phyloP scores from a whole-genome alignment of 2,888 invertebrate species.

The Apotomis turbidana region DNA sequence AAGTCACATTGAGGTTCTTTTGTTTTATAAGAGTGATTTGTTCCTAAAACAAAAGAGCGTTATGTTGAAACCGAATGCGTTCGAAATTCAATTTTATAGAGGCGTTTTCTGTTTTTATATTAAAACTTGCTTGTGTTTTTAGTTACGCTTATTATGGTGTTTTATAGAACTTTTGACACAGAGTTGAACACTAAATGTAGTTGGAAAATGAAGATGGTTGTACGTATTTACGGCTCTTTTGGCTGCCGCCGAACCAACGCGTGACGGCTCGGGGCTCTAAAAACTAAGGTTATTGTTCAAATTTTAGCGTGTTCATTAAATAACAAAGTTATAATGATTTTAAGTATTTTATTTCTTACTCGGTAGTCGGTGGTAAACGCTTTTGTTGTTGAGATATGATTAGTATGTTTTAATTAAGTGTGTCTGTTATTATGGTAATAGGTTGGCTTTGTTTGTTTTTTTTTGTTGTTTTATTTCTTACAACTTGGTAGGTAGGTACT shows the following conservation, averaged over 20 bases:
- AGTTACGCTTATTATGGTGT: neutral
- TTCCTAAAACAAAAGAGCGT: neutral
- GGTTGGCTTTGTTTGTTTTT: neutral
- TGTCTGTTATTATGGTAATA: slow-evolving; percentile 1
- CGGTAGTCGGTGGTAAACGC: slow-evolving; percentile 19
- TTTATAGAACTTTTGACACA: slow-evolving; percentile 41
- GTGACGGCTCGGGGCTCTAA: slow-evolving; percentile 53
- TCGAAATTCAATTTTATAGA: neutral
- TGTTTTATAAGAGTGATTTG: neutral
- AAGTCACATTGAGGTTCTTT: neutral
- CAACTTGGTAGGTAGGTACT: too few species aligned
- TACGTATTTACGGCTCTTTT: slow-evolving; percentile 62
- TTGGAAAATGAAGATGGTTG: slow-evolving; percentile 56
- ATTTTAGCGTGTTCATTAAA: slow-evolving; percentile 30
- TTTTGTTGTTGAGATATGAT: slow-evolving; percentile 22
- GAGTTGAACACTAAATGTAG: slow-evolving; percentile 45
- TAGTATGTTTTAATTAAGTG: slow-evolving; percentile 26
- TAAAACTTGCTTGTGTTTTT: too few species aligned
- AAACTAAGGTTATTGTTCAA: slow-evolving; percentile 37
- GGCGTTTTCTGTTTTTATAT: neutral
- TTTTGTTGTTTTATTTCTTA: neutral
- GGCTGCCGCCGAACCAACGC: slow-evolving; percentile 58
- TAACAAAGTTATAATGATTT: slow-evolving; percentile 35
- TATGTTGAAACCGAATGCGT: neutral
- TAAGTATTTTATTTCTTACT: slow-evolving; percentile 36